Evolutionary conservation across 64 coral and sea anemone genomes (phyloP), one percentile per base, ranked within the genome.

Genomic region (Montipora efflorescens): DNA sequence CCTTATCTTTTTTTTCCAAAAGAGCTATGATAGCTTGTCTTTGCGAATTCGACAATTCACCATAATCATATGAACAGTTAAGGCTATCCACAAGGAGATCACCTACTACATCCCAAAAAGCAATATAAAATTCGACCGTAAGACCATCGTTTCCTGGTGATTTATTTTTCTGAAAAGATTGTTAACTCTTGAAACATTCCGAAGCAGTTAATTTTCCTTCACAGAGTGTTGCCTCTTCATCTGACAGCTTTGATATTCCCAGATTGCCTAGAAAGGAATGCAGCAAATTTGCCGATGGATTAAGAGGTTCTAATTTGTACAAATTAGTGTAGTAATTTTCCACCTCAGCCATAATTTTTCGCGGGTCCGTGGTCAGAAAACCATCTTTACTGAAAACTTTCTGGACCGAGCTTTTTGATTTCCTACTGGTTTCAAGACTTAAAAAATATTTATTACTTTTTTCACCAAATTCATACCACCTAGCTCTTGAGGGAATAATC

Each of bases 161-260:
- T 87, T 70, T 87, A 46, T 68, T 71, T 12, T 46, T 74, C 11
- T 67, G 25, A 21, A 87, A 69, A 48, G 22, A 52, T 44, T 67
- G 62, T 13, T 70, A 47, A 50, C 84, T 87, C 18, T 71, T 70
- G 10, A 70, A 87, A 71, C 84, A 87, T 25, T 87, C 84, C 15
- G 46, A 23, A 47, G 11, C 53, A 10, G 84, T 71, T 69, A 87
- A 52, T 61, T 55, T 44, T n/a, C 81, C 48, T 51, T 61, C 81
- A 58, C 52, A 84, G 1, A 55, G 23, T 2, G 15, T 25, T 67
- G 47, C 55, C 15, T 84, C 19, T 61, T 58, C 3, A 44, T 58
- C 81, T 49, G 62, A 46, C 4, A 87, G 18, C 47, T 74, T 8
- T 21, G 20, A 13, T 12, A 43, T 87, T 46, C 47, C 67, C 4